Evolutionary conservation across 2,888 invertebrate genomes (phyloP).

Genomic region (Nasonovia ribisnigri): DNA sequence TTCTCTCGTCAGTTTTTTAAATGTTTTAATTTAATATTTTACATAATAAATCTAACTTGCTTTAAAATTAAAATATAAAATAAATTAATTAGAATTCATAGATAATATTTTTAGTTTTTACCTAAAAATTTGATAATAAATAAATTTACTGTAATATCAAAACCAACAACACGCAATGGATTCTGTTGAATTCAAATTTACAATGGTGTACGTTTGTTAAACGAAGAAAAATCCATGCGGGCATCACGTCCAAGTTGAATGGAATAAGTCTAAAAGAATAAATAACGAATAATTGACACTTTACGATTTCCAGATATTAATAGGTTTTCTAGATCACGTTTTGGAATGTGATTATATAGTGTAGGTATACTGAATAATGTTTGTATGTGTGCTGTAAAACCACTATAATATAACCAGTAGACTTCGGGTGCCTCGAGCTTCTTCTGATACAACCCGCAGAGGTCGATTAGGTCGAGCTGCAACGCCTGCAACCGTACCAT

Average conservation of each 20-base stretch:
- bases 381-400: not conserved
- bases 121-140: not conserved
- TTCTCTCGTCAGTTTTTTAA: not conserved
- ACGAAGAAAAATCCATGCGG: not conserved
- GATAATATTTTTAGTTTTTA: not conserved
- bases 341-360: constrained; percentile 38
- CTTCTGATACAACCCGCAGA: constrained; percentile 39
- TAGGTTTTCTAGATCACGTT: constrained; percentile 51
- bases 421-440: constrained; percentile 49
- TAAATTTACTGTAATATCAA: not conserved
- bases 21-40: not conserved
- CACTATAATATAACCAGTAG: not conserved
- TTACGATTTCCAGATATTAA: constrained; percentile 34
- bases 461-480: constrained; percentile 47
- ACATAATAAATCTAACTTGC: too few species aligned
- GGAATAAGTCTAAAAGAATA: not conserved
- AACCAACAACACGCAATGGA: not conserved
- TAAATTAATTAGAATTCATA: not conserved
- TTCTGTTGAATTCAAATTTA: not conserved
- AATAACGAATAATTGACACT: constrained; percentile 58
- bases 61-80: not conserved
- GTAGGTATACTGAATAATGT: not conserved
- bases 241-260: not conserved
- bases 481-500: not conserved
- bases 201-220: not conserved